These are phyloP conservation scores for Sternotherus odoratus DNA, from an alignment of 2,797 vertebrate genomes.

Conservation along the genomic window DNA sequence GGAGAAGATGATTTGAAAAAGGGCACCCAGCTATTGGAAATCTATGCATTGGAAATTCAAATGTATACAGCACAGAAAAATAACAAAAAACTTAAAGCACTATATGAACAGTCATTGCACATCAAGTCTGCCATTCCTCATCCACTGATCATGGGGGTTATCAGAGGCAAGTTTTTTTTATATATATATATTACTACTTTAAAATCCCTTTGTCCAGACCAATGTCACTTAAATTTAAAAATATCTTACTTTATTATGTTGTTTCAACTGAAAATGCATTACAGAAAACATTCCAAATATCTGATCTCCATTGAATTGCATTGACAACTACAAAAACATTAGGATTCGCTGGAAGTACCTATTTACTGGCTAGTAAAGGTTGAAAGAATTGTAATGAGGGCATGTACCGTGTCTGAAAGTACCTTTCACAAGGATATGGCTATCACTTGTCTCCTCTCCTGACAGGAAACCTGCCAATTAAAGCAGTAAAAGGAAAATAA, in stretches of 20 bases:
- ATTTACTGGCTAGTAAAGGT: neutral
- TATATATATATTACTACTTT: slow-evolving; percentile 37
- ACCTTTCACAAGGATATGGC: neutral
- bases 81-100: slow-evolving; percentile 99
- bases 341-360: slow-evolving; percentile 8
- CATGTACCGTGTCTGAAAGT: rapidly evolving
- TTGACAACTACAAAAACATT: neutral
- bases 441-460: neutral
- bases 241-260: neutral
- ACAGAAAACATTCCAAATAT: neutral
- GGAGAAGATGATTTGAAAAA: slow-evolving; percentile 99
- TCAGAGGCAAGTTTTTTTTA: slow-evolving; percentile 89
- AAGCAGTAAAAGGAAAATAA: neutral
- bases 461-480: neutral
- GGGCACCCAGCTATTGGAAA: slow-evolving; percentile 98
- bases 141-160: slow-evolving; percentile 99
- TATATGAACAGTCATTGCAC: slow-evolving; percentile 98
- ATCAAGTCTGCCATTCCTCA: slow-evolving; percentile 99
- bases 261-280: neutral
- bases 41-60: slow-evolving; percentile 99
- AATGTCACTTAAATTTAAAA: neutral
- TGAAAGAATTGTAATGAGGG: neutral
- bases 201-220: neutral
- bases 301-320: neutral
- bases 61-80: slow-evolving; percentile 99